These are phyloP conservation scores for Agrotis clavis DNA, from an alignment of 2,888 invertebrate genomes.

Conservation along the genomic window DNA sequence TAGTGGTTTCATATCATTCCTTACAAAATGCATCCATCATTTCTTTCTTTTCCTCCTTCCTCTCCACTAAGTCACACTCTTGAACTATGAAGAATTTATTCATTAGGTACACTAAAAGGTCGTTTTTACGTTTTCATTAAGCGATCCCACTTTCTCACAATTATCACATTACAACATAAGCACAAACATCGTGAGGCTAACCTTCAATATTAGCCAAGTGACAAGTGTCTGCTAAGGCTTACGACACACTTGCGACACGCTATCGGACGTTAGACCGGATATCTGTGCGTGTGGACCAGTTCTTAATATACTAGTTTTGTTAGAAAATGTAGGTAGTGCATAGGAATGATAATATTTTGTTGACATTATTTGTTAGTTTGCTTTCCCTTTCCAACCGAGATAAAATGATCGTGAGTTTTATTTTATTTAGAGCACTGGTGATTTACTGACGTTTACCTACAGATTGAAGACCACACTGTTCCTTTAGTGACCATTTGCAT, in stretches of 20 bases:
- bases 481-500: too few relatives aligned
- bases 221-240: constrained; percentile 56
- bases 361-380: background rate
- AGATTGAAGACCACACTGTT: too few relatives aligned
- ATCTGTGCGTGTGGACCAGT: constrained; percentile 47
- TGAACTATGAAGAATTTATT: too few relatives aligned
- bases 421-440: background rate
- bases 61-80: too few relatives aligned
- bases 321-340: background rate
- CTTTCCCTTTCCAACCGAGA: too few relatives aligned
- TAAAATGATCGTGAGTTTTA: too few relatives aligned
- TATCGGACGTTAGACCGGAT: constrained; percentile 61
- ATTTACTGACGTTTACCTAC: too few relatives aligned
- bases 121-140: background rate
- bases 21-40: too few relatives aligned
- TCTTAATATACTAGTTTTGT: constrained; percentile 18
- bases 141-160: constrained; percentile 35
- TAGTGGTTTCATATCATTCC: too few relatives aligned
- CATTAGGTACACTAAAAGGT: background rate
- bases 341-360: constrained; percentile 3
- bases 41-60: too few relatives aligned
- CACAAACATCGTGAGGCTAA: constrained; percentile 43
- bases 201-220: constrained; percentile 61
- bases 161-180: constrained; percentile 51
- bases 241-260: constrained; percentile 52